Conservation (phyloP, 2,113 vertebrate species). For the Onychostruthus taczanowskii region DNA sequence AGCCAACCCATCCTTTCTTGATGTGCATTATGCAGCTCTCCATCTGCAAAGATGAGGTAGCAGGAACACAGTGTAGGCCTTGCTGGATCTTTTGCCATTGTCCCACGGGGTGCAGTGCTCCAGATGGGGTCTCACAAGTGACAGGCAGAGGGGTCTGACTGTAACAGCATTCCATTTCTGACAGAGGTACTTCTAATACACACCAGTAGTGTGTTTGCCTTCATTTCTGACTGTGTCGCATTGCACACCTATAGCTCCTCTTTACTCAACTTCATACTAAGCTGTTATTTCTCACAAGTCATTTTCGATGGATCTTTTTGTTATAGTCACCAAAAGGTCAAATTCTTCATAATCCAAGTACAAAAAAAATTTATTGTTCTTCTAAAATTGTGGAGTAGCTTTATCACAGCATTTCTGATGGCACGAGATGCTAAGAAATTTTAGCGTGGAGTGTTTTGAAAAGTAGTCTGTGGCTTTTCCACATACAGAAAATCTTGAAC, state of each 20-base stretch:
- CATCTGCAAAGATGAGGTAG: accelerated
- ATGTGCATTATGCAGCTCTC: accelerated
- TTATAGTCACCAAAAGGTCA: neutral
- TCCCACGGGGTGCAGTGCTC: no score
- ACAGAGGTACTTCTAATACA: neutral
- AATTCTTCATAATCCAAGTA: neutral
- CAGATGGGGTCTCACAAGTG: neutral
- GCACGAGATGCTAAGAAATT: neutral
- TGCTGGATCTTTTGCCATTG: neutral
- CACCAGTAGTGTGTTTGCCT: neutral
- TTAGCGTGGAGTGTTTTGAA: neutral
- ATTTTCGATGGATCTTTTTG: neutral
- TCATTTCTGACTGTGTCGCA: neutral
- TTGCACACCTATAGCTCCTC: neutral
- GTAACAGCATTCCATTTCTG: neutral
- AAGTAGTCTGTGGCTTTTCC: neutral
- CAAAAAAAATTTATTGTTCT: neutral
- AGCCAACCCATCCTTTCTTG: neutral
- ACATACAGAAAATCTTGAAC: neutral
- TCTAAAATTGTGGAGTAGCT: neutral
- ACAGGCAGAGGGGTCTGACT: neutral
- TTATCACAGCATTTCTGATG: neutral
- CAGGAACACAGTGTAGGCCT: no score
- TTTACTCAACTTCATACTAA: neutral
- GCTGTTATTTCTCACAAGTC: neutral